Evolutionary conservation across 2,888 invertebrate species (phyloP).

Genomic region (Adelphocoris suturalis): DNA sequence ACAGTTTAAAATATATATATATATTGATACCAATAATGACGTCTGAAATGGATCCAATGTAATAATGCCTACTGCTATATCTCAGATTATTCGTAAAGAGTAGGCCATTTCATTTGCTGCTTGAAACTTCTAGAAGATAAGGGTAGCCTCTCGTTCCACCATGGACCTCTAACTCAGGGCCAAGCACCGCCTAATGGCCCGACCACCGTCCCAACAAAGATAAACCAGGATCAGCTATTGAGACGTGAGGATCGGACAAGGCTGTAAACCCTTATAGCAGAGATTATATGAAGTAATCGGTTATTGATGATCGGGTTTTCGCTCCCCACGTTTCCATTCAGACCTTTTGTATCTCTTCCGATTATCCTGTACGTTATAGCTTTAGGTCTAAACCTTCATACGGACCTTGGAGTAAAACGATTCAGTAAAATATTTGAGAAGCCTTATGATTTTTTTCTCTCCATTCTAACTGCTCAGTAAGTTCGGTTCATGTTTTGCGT

Average conservation of each 20-base stretch:
- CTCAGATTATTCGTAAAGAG: no score
- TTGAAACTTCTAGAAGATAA: no score
- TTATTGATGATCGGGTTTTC: slow-evolving; percentile 41
- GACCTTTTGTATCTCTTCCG: background rate
- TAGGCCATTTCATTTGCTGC: no score
- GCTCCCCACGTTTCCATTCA: slow-evolving; percentile 26
- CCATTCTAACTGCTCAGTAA: no score
- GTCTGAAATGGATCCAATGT: no score
- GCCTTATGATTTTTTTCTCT: no score
- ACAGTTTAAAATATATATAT: no score
- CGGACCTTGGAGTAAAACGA: no score
- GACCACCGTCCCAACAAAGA: slow-evolving; percentile 30
- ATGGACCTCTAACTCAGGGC: background rate
- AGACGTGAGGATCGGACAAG: slow-evolving; percentile 40
- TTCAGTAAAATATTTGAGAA: no score
- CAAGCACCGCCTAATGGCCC: background rate
- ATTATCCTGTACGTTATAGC: slow-evolving; percentile 19
- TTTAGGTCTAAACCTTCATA: background rate
- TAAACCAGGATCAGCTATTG: slow-evolving; percentile 58
- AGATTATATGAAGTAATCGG: slow-evolving; percentile 44
- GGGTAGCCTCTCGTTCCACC: background rate
- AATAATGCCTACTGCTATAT: no score
- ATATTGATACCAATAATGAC: no score
- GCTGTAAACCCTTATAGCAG: slow-evolving; percentile 5
- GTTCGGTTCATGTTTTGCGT: no score